These are phyloP conservation scores for Platypus cylindrus DNA, from an alignment of 2,888 invertebrate species.

Conservation along the genomic window DNA sequence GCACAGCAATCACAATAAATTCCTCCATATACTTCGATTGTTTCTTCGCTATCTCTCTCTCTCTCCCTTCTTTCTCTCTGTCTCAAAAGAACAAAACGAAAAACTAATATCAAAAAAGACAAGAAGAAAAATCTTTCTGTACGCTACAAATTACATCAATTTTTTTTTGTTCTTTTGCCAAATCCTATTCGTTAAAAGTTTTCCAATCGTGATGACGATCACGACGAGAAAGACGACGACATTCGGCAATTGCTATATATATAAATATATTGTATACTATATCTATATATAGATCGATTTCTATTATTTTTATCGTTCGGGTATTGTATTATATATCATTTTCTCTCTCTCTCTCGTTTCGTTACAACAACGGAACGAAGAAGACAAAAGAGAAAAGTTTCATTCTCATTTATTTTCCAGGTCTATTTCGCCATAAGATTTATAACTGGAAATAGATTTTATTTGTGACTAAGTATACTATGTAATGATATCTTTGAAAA, in stretches of 20 bases:
- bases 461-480: no score
- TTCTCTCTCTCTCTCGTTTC: neutral
- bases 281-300: constrained; percentile 24
- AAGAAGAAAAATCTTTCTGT: constrained; percentile 10
- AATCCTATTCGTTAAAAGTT: constrained; percentile 27
- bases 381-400: no score
- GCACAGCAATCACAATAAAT: constrained; percentile 13
- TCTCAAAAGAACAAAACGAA: constrained; percentile 7
- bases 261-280: no score
- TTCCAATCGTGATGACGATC: constrained; percentile 24
- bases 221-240: constrained; percentile 22
- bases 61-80: no score
- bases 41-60: constrained; percentile 4
- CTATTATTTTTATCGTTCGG: constrained; percentile 21
- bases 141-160: constrained; percentile 17
- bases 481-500: no score
- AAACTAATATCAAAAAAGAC: constrained; percentile 11
- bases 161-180: no score
- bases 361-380: no score
- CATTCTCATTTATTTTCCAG: no score
- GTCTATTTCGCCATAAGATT: no score
- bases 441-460: no score
- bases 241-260: constrained; percentile 14
- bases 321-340: constrained; percentile 17
- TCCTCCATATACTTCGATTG: constrained; percentile 8